Evolutionary conservation across 2,113 vertebrate genomes (phyloP), one percentile per base, ranked within the genome.

Genomic region (Pluvialis apricaria): DNA sequence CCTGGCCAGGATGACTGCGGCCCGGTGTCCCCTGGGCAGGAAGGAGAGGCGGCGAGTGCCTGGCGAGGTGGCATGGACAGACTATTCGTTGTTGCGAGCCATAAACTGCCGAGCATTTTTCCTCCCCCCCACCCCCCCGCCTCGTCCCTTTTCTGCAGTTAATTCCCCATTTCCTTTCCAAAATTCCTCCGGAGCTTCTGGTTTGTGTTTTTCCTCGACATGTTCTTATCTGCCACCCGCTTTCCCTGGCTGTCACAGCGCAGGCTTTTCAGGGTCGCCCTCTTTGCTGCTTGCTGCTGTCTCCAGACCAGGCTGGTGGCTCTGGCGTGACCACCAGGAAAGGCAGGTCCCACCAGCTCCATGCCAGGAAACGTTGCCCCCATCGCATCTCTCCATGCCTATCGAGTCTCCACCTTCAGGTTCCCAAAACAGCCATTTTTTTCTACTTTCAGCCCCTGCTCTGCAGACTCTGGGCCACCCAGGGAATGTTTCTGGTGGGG

Each of bases 131-230:
- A 14, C 42, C 44, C 44, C 45, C 47, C 47, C 22, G 42, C 20
- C 10, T 7, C 1, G 1, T 8, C 6, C 54, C 47, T 85, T 89
- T 95, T 95, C 89, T 88, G 86, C 62, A 95, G 88, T 89, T 97
- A 96, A 94, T 96, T 96, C 88, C 62, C 79, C 42, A 81, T 95
- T 97, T 96, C 94, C 96, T 96, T 96, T 96, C 94, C 94, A 97
- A 94, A 91, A 96, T 97, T 97, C 96, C 91, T 94, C 13, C 0
- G 89, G 92, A 96, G 94, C 92, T 96, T 96, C 96, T 97, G 96
- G 92, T 96, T 96, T 92, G 88, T 96, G 96, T 94, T 95, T 96
- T 95, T 76, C 73, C 86, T 95, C 22, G 31, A 82, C 95, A 78
- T 82, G 88, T 92, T 86, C 91, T 96, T 96, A 96, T 95, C 97